Evolutionary conservation across 2,888 invertebrate species (phyloP).

Genomic region (Leptopilina syphax): DNA sequence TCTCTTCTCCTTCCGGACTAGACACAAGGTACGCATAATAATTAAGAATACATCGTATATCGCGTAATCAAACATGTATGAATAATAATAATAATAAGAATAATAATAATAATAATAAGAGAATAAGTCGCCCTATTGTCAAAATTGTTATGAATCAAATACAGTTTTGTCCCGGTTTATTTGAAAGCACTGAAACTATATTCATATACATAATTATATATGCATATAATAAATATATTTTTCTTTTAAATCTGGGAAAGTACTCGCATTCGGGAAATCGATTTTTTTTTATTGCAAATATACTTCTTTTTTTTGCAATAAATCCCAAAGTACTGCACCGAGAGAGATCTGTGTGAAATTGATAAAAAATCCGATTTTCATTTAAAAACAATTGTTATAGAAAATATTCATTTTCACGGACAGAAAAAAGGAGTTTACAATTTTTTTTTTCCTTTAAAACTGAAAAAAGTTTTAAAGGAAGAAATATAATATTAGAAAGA

Average conservation of each 20-base stretch:
- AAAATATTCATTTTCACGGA: not conserved
- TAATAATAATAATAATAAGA: conserved; percentile 44
- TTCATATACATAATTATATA: too few relatives aligned
- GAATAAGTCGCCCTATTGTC: conserved; percentile 37
- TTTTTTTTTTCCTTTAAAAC: not conserved
- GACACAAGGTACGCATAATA: conserved; percentile 75
- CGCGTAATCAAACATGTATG: conserved; percentile 42
- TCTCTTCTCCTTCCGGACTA: conserved; percentile 67
- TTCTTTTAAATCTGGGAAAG: not conserved
- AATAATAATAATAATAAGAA: conserved; percentile 52
- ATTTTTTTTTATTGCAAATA: conserved; percentile 9
- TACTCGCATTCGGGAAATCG: conserved; percentile 32
- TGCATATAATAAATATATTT: too few relatives aligned
- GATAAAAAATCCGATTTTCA: not conserved
- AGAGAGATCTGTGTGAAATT: conserved; percentile 17
- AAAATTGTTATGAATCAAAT: conserved; percentile 10
- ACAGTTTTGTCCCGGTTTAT: conserved; percentile 18
- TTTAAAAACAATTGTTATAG: not conserved
- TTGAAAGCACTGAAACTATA: conserved; percentile 18
- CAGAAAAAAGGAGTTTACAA: not conserved
- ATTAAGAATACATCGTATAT: conserved; percentile 57
- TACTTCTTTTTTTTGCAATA: not conserved
- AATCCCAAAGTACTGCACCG: conserved; percentile 8
- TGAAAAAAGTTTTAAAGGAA: too few relatives aligned
- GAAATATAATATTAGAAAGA: too few relatives aligned